Conservation (phyloP, 2,797 vertebrate genomes). For the Girardinus metallicus region DNA sequence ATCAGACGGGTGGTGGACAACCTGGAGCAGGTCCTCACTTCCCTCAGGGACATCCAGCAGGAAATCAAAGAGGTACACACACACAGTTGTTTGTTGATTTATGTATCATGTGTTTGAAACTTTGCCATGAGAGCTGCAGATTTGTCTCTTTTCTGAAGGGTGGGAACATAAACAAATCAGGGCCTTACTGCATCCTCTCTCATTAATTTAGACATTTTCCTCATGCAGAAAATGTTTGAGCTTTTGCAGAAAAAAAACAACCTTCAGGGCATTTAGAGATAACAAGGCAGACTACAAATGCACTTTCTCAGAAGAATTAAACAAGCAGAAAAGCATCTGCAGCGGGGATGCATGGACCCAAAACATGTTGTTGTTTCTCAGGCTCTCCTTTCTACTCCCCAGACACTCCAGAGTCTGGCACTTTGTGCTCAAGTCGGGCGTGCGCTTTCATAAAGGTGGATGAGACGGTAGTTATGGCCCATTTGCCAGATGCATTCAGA, state of each 20-base stretch:
- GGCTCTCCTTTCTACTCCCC: constrained; percentile 29
- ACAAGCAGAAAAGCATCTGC: constrained; percentile 64
- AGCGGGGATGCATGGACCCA: constrained; percentile 32
- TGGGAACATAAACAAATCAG: constrained; percentile 12
- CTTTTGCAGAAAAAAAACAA: constrained; percentile 25
- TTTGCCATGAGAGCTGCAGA: neutral
- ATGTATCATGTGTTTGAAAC: neutral
- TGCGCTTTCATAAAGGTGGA: constrained; percentile 38
- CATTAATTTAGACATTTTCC: constrained; percentile 29
- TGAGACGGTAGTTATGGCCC: constrained; percentile 56
- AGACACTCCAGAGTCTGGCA: constrained; percentile 22
- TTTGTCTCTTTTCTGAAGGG: constrained; percentile 6
- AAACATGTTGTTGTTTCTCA: constrained; percentile 39
- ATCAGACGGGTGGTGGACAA: constrained; percentile 80
- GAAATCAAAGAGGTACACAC: constrained; percentile 85
- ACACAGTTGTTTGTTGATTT: constrained; percentile 11
- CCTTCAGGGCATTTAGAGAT: constrained; percentile 48
- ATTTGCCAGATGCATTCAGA: constrained; percentile 68
- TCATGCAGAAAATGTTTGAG: constrained; percentile 43
- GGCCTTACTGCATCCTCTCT: constrained; percentile 26
- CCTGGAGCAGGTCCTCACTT: constrained; percentile 80
- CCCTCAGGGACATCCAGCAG: constrained; percentile 81
- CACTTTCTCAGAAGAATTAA: constrained; percentile 66
- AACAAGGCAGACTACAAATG: constrained; percentile 53
- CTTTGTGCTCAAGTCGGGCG: constrained; percentile 18